Evolutionary conservation across 1,140 invertebrate species (phyloP), one percentile per base, ranked within the genome.

Genomic region (Pentalonia nigronervosa): DNA sequence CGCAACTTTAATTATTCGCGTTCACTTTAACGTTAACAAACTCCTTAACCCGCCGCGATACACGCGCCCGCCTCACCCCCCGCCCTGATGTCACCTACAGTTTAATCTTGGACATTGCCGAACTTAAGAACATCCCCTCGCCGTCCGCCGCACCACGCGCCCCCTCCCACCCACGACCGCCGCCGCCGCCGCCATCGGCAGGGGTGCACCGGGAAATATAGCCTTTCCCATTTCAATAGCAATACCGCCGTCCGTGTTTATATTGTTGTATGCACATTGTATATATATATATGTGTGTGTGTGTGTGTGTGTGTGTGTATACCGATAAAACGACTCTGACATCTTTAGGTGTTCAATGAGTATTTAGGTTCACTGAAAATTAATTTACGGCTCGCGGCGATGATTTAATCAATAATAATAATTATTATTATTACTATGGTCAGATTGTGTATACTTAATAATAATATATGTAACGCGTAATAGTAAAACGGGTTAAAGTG

Each of bases 11-110:
- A 93, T 93, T 93, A 93, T 93, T 93, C 91, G 91, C 91, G 91
- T 93, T 93, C 91, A 93, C 91, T 93, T 93, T 86, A 93, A 93
- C 91, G 91, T 93, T 93, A 93, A 93, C 91, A 93, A 93, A 93
- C 91, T 93, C 91, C 91, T 93, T 93, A 92, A 93, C 91, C 76
- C 91, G 91, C 76, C 91, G 91, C 30, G 91, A 50, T 50, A 92
- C 60, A 81, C 91, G 45, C 47, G 7, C 23, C 34, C 48, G n/a
- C 81, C 67, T 6, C 47, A 1, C 30, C 60, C 90, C 21, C 41
- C 17, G 50, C 36, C 91, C 48, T 56, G 41, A 86, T 93, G 91
- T 93, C 91, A 93, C 91, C 81, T 93, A 84, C 91, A 93, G 91
- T 93, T 93, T 93, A 93, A 56, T 93, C 91, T 93, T 93, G 91